phyloP scores from a whole-genome alignment of 92 coral and sea anemone genomes.

The Paragorgia papillata region DNA sequence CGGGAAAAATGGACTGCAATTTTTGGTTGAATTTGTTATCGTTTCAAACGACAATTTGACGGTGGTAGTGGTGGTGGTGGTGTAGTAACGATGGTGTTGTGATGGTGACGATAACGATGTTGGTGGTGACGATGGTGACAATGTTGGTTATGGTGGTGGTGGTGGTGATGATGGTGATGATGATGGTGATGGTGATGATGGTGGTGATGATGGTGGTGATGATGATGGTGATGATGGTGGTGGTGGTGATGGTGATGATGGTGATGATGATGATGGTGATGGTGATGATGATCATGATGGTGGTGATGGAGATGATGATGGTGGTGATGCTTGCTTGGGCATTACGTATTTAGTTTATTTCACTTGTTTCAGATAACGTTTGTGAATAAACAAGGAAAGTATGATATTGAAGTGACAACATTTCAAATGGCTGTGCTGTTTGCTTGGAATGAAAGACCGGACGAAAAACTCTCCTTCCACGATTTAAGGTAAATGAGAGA shows the following conservation, averaged over 20 bases:
- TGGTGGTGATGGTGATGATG: not conserved
- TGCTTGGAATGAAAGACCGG: slow-evolving; percentile 93
- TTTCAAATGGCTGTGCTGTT: slow-evolving; percentile 96
- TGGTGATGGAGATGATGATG: too few relatives aligned
- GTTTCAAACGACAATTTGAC: too few relatives aligned
- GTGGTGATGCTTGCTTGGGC: too few relatives aligned
- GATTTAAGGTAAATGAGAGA: slow-evolving; percentile 83
- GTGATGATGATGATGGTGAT: not conserved
- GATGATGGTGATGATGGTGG: not conserved
- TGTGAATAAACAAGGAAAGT: slow-evolving; percentile 81
- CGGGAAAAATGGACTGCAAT: too few relatives aligned
- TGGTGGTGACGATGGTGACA: not conserved
- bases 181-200: slow-evolving; percentile 8
- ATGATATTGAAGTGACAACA: slow-evolving; percentile 92
- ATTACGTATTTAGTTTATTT: too few relatives aligned
- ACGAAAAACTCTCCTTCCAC: slow-evolving; percentile 79
- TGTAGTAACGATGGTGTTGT: too few relatives aligned
- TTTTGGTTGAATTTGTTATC: too few relatives aligned
- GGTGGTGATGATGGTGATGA: not conserved
- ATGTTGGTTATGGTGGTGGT: not conserved
- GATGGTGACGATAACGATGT: not conserved
- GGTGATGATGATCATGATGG: too few relatives aligned
- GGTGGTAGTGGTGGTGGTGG: not conserved
- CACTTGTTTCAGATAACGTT: slow-evolving; percentile 74
- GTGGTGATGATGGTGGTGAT: not conserved